Evolutionary conservation across 2,888 invertebrate species (phyloP).

Genomic region (Dolomedes plantarius): DNA sequence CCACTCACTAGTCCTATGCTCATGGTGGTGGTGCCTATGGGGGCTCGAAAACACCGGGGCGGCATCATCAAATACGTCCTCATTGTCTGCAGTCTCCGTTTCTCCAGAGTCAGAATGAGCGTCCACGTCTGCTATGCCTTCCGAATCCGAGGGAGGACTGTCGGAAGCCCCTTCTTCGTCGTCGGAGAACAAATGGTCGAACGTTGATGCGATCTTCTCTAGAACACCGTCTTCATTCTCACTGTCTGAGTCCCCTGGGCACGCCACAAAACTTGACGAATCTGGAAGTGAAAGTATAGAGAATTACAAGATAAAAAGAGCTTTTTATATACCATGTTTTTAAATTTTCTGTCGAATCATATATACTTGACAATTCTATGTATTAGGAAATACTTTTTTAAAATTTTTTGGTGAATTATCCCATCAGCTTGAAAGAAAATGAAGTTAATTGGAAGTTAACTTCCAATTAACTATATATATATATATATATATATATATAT

Average conservation of each 20-base stretch:
- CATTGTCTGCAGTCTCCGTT: slow-evolving; percentile 72
- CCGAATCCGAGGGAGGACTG: slow-evolving; percentile 79
- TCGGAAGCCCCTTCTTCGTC: slow-evolving; percentile 80
- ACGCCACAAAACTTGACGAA: slow-evolving; percentile 72
- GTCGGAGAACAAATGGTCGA: slow-evolving; percentile 86
- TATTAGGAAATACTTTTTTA: too few species aligned
- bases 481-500: background rate
- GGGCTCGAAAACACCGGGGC: slow-evolving; percentile 35
- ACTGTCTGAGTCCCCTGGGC: slow-evolving; percentile 82
- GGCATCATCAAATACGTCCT: slow-evolving; percentile 61
- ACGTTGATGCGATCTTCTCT: slow-evolving; percentile 84
- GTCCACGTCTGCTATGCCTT: slow-evolving; percentile 77
- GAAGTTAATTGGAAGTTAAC: too few species aligned
- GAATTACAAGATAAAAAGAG: too few species aligned
- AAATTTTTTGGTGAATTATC: too few species aligned
- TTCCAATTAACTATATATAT: too few species aligned
- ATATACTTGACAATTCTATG: too few species aligned
- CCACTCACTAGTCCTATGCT: slow-evolving; percentile 47
- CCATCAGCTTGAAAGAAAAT: too few species aligned
- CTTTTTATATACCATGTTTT: too few species aligned
- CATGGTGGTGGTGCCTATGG: slow-evolving; percentile 44
- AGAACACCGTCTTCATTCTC: slow-evolving; percentile 84
- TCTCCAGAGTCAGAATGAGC: slow-evolving; percentile 63
- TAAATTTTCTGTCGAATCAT: too few species aligned
- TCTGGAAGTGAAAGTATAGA: slow-evolving; percentile 47